Evolutionary conservation across 2,113 vertebrate species (phyloP), one percentile per base, ranked within the genome.

Genomic region (Oophaga pumilio): DNA sequence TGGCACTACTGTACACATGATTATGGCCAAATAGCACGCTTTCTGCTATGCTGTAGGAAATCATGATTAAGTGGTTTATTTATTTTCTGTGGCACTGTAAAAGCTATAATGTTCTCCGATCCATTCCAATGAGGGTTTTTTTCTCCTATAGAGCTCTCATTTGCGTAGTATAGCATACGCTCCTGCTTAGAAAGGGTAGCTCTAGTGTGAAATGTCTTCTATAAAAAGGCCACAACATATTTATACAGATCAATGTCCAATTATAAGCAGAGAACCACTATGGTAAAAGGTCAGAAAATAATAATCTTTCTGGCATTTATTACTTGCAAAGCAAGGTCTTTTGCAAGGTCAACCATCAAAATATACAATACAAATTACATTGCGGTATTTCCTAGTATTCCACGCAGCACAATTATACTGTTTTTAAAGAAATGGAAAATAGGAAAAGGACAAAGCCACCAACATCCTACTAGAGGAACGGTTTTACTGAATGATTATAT

Each of bases 301-400:
- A 87, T 89, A 88, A 92, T 90, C 77, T 90, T 90, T 90, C 85
- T 59, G 15, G 68, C 22, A 91, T 87, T 90, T 94, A 90, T 84
- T 92, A 89, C 87, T 91, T 90, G 84, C 89, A 90, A 93, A 94
- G 91, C 84, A 91, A 91, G 52, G 43, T 74, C 84, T 94, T 92
- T 90, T 89, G 74, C 89, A 86, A 92, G 91, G 92, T 95, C 91
- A 94, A 89, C 52, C 43, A 90, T 93, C 92, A 92, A 91, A 93
- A 91, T 92, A 89, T 90, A 74, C 84, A 85, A 89, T 84, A 87
- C 91, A 91, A 93, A 94, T 92, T 91, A 90, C 83, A 91, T 9
- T 89, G 52, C 66, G 90, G 20, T 74, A 90, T 90, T 91, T 87
- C 33, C 85, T 91, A 91, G 88, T 89, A 90, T 87, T 88, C 60